phyloP scores from a whole-genome alignment of 1,140 invertebrate species.

The Charaxes varanes region DNA sequence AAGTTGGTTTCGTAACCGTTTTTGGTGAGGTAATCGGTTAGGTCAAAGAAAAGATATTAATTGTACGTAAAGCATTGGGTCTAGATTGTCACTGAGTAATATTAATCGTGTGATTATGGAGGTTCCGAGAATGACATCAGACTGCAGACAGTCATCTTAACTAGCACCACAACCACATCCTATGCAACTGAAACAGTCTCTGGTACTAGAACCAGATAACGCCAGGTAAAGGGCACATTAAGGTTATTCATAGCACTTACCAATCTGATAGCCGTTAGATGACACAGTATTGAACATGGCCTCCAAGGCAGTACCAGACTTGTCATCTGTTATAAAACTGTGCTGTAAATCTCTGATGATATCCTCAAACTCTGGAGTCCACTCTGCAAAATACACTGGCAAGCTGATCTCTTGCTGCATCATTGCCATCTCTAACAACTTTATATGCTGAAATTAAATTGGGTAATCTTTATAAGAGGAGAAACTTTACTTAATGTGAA shows the following conservation, averaged over 20 bases:
- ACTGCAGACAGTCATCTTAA: no score
- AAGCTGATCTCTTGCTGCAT: constrained; percentile 85
- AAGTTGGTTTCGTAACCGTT: no score
- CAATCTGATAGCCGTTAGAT: constrained; percentile 84
- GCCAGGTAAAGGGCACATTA: no score
- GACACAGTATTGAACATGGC: constrained; percentile 89
- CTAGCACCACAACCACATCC: no score
- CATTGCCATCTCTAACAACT: constrained; percentile 88
- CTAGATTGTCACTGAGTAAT: no score
- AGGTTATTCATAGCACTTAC: constrained; percentile 29
- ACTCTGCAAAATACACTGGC: constrained; percentile 92
- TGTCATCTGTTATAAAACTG: constrained; percentile 69
- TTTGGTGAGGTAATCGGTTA: no score
- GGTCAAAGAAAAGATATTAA: no score
- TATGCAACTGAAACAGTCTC: no score
- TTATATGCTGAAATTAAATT: constrained; percentile 78
- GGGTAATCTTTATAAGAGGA: not conserved
- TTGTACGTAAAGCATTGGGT: no score
- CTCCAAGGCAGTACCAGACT: constrained; percentile 78
- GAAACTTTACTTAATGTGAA: not conserved
- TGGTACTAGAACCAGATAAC: no score
- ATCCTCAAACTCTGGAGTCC: constrained; percentile 82
- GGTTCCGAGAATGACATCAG: no score
- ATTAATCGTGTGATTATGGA: no score
- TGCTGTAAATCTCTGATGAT: constrained; percentile 86